phyloP scores from a whole-genome alignment of 2,113 vertebrate species.

The Psittacus erithacus region DNA sequence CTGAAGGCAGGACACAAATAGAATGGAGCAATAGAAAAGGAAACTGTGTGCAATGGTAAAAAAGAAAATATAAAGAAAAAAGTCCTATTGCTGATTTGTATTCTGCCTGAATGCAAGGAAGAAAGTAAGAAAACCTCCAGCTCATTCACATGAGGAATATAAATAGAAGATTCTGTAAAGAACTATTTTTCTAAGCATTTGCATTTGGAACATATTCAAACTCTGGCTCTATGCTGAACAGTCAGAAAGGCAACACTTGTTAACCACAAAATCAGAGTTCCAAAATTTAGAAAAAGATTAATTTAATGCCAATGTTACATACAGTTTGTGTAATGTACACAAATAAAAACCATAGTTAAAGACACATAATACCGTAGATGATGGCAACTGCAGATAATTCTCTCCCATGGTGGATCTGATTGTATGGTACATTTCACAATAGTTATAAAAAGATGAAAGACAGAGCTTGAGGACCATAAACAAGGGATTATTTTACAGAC shows the following conservation, averaged over 20 bases:
- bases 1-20: conserved; percentile 51
- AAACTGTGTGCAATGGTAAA: conserved; percentile 53
- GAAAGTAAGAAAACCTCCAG: conserved; percentile 60
- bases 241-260: neutral
- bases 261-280: neutral
- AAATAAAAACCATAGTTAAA: neutral
- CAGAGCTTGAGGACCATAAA: neutral
- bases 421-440: neutral
- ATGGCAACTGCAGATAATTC: neutral
- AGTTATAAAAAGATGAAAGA: conserved; percentile 9
- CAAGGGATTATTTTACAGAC: neutral
- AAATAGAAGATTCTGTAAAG: conserved; percentile 46
- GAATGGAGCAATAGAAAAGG: neutral
- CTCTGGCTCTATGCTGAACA: neutral
- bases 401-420: neutral
- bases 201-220: neutral
- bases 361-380: neutral
- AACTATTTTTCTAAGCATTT: neutral
- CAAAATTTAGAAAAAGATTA: neutral
- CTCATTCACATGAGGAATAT: conserved; percentile 48
- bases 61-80: conserved; percentile 9
- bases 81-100: conserved; percentile 49
- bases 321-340: neutral
- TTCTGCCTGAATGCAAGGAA: conserved; percentile 25
- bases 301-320: neutral